phyloP scores from a whole-genome alignment of 2,888 invertebrate genomes.

The Marronus borbonicus region DNA sequence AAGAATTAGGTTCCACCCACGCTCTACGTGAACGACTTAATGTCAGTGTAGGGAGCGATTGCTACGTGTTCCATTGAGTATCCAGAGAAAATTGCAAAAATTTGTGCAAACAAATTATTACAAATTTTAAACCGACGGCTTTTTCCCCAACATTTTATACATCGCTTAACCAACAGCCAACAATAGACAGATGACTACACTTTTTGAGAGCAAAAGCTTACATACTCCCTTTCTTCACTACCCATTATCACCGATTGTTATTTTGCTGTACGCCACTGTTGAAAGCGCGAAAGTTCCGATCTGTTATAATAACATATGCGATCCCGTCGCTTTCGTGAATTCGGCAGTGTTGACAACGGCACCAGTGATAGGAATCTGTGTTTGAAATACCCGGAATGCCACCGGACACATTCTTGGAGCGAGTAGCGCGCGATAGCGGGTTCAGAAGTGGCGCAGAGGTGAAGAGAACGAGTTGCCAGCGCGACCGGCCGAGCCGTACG shows the following conservation, averaged over 20 bases:
- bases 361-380: conserved; percentile 56
- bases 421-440: conserved; percentile 53
- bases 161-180: no score
- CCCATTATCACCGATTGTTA: neutral
- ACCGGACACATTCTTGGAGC: conserved; percentile 59
- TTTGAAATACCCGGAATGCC: conserved; percentile 61
- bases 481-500: conserved; percentile 9
- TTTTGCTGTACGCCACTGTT: conserved; percentile 19
- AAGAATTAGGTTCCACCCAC: no score
- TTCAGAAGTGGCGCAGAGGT: conserved; percentile 30
- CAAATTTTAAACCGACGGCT: no score
- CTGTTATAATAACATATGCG: conserved; percentile 44
- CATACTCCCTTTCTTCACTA: no score
- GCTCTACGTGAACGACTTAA: no score
- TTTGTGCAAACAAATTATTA: no score
- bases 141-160: no score
- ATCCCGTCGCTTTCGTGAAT: conserved; percentile 47
- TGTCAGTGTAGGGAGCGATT: no score
- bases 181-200: no score
- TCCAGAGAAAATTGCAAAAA: no score
- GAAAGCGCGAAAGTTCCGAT: conserved; percentile 15
- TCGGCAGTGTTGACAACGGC: conserved; percentile 55
- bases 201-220: no score
- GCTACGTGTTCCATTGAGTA: no score
- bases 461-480: conserved; percentile 37